Evolutionary conservation across 35 echinoderm and acorn worm species (phyloP).

Genomic region (Apostichopus parvimensis): DNA sequence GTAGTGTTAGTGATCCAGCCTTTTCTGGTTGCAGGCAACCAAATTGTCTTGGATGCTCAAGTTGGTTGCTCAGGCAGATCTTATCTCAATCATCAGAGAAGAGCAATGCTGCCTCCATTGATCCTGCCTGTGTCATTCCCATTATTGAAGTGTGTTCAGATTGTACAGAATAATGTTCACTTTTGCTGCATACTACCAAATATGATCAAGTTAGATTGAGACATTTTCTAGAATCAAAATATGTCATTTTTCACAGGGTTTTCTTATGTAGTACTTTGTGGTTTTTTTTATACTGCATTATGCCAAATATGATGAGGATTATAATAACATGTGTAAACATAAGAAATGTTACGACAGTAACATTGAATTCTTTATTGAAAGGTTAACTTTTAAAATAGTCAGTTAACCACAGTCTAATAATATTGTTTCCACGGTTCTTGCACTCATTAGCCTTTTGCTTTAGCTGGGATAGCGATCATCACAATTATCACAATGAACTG

Average conservation of each 20-base stretch:
- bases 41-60: neutral
- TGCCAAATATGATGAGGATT: too few species aligned
- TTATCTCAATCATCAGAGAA: neutral
- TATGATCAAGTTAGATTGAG: constrained; percentile 33
- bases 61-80: neutral
- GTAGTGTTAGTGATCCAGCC: constrained; percentile 10
- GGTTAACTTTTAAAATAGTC: too few species aligned
- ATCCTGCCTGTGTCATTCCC: neutral
- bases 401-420: too few species aligned
- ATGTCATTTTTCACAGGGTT: neutral
- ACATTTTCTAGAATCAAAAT: neutral
- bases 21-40: neutral
- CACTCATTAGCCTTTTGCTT: too few species aligned
- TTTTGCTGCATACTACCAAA: constrained; percentile 20
- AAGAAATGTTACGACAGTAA: too few species aligned
- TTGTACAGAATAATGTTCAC: neutral
- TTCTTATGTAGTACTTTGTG: too few species aligned
- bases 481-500: too few species aligned
- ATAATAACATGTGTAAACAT: too few species aligned
- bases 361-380: too few species aligned
- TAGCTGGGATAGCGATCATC: too few species aligned
- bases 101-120: constrained; percentile 2
- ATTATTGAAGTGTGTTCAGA: constrained; percentile 18
- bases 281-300: too few species aligned
- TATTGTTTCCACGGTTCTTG: too few species aligned